Percentiles rank a stretch among this genome's conserved stretches.
These are phyloP conservation scores for Drosophila biarmipes DNA, from an alignment of 1,140 invertebrate genomes.

Conservation along the genomic window DNA sequence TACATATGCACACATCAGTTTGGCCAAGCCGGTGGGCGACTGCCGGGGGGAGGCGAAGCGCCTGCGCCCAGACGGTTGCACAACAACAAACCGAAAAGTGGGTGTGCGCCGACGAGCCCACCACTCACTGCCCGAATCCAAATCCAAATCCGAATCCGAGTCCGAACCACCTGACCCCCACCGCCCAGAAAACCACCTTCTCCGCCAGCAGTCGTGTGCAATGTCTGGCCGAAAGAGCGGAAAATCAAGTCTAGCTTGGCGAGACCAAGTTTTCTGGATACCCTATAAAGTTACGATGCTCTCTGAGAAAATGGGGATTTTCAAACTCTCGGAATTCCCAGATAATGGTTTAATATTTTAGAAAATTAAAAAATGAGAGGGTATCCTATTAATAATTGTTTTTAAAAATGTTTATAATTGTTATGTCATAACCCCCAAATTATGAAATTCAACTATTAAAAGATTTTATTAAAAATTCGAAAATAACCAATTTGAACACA, in stretches of 20 bases:
- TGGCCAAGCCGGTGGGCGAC: constrained; percentile 11
- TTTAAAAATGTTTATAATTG: too few species aligned
- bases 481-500: too few species aligned
- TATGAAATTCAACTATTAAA: too few species aligned
- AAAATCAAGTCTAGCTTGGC: constrained; percentile 4
- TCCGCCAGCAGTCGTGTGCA: constrained; percentile 9
- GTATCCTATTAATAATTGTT: background rate
- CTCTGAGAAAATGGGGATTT: background rate
- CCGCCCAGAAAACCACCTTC: background rate
- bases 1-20: constrained; percentile 24
- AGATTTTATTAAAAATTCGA: too few species aligned
- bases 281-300: constrained; percentile 9
- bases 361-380: background rate
- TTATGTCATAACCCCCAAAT: too few species aligned
- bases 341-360: background rate
- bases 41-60: constrained; percentile 3
- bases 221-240: constrained; percentile 17
- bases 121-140: constrained; percentile 22
- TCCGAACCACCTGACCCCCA: constrained; percentile 7
- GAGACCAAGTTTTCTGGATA: constrained; percentile 4
- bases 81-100: constrained; percentile 66
- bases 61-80: constrained; percentile 41
- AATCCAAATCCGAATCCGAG: background rate
- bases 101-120: constrained; percentile 74
- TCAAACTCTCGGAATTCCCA: background rate